Base-by-base conservation (phyloP, 2,113 vertebrate species). In the Campylomormyrus numenius region DNA sequence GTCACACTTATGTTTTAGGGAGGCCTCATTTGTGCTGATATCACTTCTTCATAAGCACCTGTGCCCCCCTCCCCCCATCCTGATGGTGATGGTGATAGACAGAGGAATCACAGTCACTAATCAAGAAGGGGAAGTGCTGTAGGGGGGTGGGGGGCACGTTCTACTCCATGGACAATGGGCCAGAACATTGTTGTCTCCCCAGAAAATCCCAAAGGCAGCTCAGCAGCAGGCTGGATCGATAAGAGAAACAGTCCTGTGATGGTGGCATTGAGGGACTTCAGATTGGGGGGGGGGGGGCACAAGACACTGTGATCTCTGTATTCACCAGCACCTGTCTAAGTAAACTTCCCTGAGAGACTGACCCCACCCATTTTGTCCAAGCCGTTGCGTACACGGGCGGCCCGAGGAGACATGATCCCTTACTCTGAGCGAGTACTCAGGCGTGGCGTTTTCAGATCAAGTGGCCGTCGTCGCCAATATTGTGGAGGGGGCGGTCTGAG, bases 1-100 rank as follows among this genome's bases (percentile, higher is more conserved):
- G 19, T 5, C 53, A 21, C 53, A 56, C 91, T 93, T 93, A 91
- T 88, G 92, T 92, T 92, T 91, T 87, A 24, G 39, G 39, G 52
- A 85, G 24, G 50, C 39, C 91, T 77, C 85, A 92, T 88, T 70
- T 92, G 92, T 87, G 56, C 48, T 6, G 80, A 85, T 39, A 85
- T 89, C 62, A 45, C 35, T 39, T 77, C 90, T 70, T 90, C 39
- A 70, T 49, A 21, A 39, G 46, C 42, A 5, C 56, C 52, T n/a
- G 52, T 42, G 48, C 87, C 50, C 24, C 24, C 80, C 42, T 17
- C 62, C n/a, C 3, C 9, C 1, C 56, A 8, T 56, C 53, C 53
- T 56, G 53, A 13, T 9, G 53, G 46, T 90, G 88, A 70, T 83
- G 48, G 24, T 90, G 89, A 92, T 86, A 74, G 91, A 90, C 89